These are phyloP conservation scores for Myzus persicae DNA, from an alignment of 1,140 invertebrate genomes.

Conservation along the genomic window DNA sequence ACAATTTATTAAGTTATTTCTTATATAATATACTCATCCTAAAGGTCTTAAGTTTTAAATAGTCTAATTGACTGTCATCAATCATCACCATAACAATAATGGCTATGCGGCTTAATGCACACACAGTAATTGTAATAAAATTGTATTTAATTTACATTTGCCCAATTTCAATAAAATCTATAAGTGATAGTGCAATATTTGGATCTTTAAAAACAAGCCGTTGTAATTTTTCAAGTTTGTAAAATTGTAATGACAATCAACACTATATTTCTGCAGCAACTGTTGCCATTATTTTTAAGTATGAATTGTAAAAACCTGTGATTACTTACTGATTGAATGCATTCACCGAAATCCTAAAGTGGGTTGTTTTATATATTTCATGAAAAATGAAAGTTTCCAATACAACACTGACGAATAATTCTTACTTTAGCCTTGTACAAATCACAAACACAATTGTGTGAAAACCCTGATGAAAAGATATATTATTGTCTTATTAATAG, in stretches of 20 bases:
- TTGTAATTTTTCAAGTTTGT: neutral
- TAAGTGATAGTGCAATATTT: neutral
- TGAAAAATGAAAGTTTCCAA: no score
- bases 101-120: neutral
- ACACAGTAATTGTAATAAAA: no score
- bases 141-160: no score
- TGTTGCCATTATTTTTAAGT: neutral
- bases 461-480: no score
- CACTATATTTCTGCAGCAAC: no score
- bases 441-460: no score
- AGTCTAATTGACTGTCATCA: neutral
- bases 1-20: neutral
- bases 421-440: no score
- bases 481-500: no score
- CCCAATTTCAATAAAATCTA: neutral
- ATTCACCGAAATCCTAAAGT: no score
- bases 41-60: neutral
- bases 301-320: neutral
- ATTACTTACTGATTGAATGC: neutral
- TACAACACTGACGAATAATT: no score
- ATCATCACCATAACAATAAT: neutral
- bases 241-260: neutral
- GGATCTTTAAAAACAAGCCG: neutral
- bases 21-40: neutral
- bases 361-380: no score